phyloP scores from a whole-genome alignment of 2,113 vertebrate genomes.

The Bujurquina vittata region DNA sequence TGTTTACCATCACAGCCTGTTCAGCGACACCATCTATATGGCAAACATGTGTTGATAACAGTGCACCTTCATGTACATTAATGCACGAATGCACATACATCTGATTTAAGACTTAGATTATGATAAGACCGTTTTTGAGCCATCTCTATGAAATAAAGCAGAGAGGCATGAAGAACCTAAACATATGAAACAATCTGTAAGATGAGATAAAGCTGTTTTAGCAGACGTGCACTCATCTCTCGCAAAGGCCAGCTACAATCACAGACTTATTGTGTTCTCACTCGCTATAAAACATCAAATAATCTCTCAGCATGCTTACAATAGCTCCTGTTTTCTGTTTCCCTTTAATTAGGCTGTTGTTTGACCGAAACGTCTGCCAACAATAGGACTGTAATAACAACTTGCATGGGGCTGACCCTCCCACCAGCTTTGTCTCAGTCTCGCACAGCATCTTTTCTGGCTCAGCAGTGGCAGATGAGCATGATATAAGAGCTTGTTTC shows the following conservation, averaged over 20 bases:
- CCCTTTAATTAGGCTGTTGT: constrained; percentile 60
- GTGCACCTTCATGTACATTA: not conserved
- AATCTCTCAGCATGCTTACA: constrained; percentile 29
- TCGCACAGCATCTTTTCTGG: constrained; percentile 35
- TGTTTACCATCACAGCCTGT: not conserved
- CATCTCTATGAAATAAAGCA: not conserved
- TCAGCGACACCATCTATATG: constrained; percentile 4
- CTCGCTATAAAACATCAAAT: constrained; percentile 46
- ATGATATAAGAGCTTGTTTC: constrained; percentile 58
- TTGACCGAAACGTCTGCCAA: constrained; percentile 44
- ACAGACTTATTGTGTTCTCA: constrained; percentile 12
- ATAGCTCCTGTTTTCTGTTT: constrained; percentile 46
- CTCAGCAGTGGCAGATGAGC: constrained; percentile 54
- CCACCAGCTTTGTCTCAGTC: constrained; percentile 26
- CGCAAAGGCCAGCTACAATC: constrained; percentile 24
- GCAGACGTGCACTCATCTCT: not conserved
- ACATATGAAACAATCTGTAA: not conserved
- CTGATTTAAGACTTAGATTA: constrained; percentile 18
- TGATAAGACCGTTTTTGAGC: not conserved
- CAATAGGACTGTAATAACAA: constrained; percentile 60
- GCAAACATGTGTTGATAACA: not conserved
- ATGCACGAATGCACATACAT: not conserved
- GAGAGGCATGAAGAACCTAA: not conserved
- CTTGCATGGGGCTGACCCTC: constrained; percentile 38
- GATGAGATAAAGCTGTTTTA: not conserved